Percentiles rank a stretch among this genome's conserved stretches.
Conservation (phyloP, 2,888 invertebrate genomes). For the Plagodis dolabraria region DNA sequence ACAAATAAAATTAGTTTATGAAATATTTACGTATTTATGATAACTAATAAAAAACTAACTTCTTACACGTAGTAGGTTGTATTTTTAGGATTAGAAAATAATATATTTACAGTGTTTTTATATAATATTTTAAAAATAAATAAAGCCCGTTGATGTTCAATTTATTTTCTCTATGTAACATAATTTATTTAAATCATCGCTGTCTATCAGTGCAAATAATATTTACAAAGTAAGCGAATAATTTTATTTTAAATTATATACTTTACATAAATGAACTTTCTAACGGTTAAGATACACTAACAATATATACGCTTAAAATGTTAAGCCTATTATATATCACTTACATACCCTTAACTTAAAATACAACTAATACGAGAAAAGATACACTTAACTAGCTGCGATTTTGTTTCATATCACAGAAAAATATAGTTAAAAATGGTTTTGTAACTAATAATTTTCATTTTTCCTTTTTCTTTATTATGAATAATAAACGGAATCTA, state of each 20-base stretch:
- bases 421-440: constrained; percentile 39
- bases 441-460: constrained; percentile 1
- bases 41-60: background rate
- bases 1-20: background rate
- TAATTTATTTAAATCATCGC: too few species aligned
- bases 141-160: background rate
- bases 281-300: too few species aligned
- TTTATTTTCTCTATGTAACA: too few species aligned
- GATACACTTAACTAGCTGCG: constrained; percentile 46
- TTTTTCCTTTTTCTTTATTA: constrained; percentile 17
- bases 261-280: too few species aligned
- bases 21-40: too few species aligned
- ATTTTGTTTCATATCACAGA: constrained; percentile 64
- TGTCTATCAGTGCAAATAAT: too few species aligned
- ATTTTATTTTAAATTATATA: too few species aligned
- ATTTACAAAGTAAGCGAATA: too few species aligned
- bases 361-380: too few species aligned
- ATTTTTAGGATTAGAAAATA: background rate
- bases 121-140: background rate
- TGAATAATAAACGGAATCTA: constrained; percentile 45
- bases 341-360: too few species aligned
- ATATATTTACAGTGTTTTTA: background rate
- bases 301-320: background rate
- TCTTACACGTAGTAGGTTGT: background rate
- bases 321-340: too few species aligned